phyloP scores from a whole-genome alignment of 2,888 invertebrate species.

The Cephus sareptanus region DNA sequence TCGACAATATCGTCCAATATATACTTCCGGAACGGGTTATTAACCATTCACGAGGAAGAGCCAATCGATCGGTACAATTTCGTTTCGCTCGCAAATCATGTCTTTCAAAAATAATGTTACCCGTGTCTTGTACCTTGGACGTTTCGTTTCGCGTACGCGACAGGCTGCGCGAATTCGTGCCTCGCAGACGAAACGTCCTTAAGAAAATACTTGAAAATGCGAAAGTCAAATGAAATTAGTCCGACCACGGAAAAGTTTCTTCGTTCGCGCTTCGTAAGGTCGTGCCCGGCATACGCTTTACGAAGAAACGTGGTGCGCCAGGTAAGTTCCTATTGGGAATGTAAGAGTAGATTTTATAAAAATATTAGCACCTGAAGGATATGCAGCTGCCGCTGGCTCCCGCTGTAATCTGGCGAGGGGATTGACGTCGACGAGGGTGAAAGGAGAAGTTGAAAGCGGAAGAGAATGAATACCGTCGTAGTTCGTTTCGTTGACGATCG shows the following conservation, averaged over 20 bases:
- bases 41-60: not conserved
- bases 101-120: not conserved
- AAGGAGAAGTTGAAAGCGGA: not conserved
- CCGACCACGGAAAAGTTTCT: slow-evolving; percentile 29
- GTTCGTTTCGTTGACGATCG: not conserved
- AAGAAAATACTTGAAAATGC: slow-evolving; percentile 38
- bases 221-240: slow-evolving; percentile 54
- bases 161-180: not conserved
- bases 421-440: not conserved
- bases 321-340: not conserved
- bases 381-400: not conserved
- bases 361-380: not conserved
- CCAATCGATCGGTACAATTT: not conserved
- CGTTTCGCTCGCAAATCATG: not conserved
- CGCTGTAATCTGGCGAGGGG: not conserved
- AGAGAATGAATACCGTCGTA: not conserved
- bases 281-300: not conserved
- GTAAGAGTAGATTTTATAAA: not conserved
- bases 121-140: not conserved
- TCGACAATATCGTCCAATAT: not conserved
- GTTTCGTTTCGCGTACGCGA: not conserved
- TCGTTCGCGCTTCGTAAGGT: not conserved
- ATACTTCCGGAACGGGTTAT: slow-evolving; percentile 5
- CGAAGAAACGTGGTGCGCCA: not conserved
- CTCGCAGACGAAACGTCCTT: slow-evolving; percentile 25